Evolutionary conservation across 1,140 invertebrate species (phyloP).

Genomic region (Neodiprion fabricii): DNA sequence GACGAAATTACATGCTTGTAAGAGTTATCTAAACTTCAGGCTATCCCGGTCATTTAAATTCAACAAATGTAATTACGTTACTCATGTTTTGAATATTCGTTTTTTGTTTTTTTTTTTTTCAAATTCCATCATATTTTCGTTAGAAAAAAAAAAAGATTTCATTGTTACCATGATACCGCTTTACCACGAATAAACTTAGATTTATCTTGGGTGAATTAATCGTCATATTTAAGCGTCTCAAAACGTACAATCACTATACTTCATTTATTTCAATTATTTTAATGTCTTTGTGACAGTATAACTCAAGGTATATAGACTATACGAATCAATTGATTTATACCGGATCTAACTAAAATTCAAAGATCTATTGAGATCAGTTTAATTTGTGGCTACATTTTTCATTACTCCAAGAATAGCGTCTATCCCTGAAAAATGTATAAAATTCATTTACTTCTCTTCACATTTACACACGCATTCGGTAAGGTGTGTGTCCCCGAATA

Average conservation of each 20-base stretch:
- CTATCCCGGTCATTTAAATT: no score
- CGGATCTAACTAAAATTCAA: not conserved
- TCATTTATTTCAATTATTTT: not conserved
- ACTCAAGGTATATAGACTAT: not conserved
- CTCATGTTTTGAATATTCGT: no score
- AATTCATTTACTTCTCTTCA: not conserved
- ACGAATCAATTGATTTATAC: slow-evolving; percentile 1
- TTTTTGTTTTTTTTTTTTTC: no score
- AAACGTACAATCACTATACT: not conserved
- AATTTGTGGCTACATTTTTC: slow-evolving; percentile 3
- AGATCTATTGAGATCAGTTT: slow-evolving; percentile 3
- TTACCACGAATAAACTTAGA: not conserved
- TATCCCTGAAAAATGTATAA: not conserved
- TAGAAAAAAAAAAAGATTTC: not conserved
- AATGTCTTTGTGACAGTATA: not conserved
- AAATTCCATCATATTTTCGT: not conserved
- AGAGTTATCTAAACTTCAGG: no score
- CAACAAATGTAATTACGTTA: no score
- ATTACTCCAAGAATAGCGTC: not conserved
- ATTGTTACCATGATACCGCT: not conserved
- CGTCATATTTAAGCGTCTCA: not conserved
- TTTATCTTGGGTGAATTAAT: not conserved
- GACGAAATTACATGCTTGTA: no score
- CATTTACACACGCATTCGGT: slow-evolving; percentile 4
- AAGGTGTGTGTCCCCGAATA: not conserved